These are phyloP conservation scores for Hemitrygon akajei DNA, from an alignment of 2,797 vertebrate genomes.

Conservation along the genomic window DNA sequence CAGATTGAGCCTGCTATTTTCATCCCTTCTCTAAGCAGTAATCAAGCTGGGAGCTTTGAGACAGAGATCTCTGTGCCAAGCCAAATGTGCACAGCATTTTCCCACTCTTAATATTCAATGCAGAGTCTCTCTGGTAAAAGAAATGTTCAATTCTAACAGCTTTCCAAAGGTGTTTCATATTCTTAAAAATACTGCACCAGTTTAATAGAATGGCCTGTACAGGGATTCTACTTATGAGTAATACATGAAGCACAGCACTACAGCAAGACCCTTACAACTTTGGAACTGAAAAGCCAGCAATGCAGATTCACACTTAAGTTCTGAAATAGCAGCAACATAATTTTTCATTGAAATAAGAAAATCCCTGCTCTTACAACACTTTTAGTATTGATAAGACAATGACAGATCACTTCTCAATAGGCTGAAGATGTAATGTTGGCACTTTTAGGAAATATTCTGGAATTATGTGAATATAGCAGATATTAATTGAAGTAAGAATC, in stretches of 20 bases:
- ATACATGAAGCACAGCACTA: background rate
- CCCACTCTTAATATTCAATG: background rate
- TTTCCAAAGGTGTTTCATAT: background rate
- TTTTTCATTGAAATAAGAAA: background rate
- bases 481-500: too few species aligned
- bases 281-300: background rate
- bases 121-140: background rate
- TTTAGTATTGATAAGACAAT: background rate
- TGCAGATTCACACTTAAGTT: background rate
- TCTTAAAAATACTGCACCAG: background rate
- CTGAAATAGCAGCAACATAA: background rate
- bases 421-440: background rate
- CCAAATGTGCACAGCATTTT: background rate
- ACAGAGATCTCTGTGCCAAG: slow-evolving; percentile 3
- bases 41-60: background rate
- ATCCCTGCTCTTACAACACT: background rate
- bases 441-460: too few species aligned
- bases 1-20: background rate
- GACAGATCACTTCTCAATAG: background rate
- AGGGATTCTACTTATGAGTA: background rate
- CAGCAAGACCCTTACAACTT: background rate
- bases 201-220: background rate
- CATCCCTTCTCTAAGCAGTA: background rate
- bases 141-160: background rate
- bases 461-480: too few species aligned